Base-by-base conservation (phyloP, 2,113 vertebrate genomes). In the Delphinus delphis region DNA sequence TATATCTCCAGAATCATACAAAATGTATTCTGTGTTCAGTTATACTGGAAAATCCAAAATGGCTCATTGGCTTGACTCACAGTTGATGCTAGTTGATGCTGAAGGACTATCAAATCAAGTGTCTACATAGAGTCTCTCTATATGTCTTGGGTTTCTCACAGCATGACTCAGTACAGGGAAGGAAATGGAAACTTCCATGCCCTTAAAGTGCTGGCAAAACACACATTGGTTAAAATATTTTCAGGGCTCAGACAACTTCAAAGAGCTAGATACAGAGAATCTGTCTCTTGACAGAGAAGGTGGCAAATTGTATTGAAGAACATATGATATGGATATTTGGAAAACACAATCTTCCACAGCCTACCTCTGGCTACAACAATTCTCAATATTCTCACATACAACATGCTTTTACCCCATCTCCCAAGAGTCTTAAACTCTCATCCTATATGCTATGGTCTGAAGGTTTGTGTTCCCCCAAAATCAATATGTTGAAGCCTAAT, bases 91-190 rank as follows among this genome's bases (percentile, higher is more conserved):
- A 23, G 28, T 25, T 89, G 23, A 74, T 67, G 20, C 4, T 44
- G 28, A 41, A 5, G 47, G 17, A 74, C 11, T 74, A 13, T 26
- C 44, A 21, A 80, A 31, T 6, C 11, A 11, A 81, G 23, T n/a
- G 1, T 60, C 13, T 31, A 4, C 3, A 17, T 8, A 18, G 23
- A 23, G 15, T 44, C n/a, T 47, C 55, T 68, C n/a, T 2, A 0
- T 60, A 21, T 4, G 23, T 5, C 62, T 41, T 4, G 5, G 33
- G 36, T 28, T 65, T 15, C 28, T 44, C 23, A 81, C 1, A 8
- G 31, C n/a, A 53, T 11, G 13, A 28, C 18, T 68, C n/a, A 74
- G 2, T 68, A 74, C 18, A 65, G 11, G 2, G 50, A 79, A 50
- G 21, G 38, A 17, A 26, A 58, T 18, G 6, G 28, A 71, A 67